Conservation (phyloP, 2,888 invertebrate species). For the Lithophane socia region DNA sequence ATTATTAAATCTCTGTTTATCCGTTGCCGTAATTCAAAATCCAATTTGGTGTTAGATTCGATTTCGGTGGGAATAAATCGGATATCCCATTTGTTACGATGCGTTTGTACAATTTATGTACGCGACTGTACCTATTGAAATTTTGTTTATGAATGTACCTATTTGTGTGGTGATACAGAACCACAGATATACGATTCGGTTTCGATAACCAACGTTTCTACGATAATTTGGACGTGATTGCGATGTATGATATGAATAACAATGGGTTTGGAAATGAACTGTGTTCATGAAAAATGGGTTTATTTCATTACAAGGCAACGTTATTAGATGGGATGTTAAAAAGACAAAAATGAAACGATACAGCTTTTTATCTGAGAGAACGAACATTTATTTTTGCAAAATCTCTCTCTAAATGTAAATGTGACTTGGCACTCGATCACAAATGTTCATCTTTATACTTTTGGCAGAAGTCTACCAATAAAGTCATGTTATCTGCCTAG, state of each 20-base stretch:
- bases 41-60: conserved; percentile 85
- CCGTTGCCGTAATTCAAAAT: conserved; percentile 83
- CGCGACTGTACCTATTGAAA: conserved; percentile 75
- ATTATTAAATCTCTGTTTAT: conserved; percentile 76
- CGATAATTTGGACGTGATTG: conserved; percentile 52
- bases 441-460: conserved; percentile 13
- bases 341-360: not conserved
- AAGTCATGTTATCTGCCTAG: not conserved
- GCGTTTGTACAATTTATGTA: conserved; percentile 78
- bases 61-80: conserved; percentile 83
- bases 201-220: conserved; percentile 49
- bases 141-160: conserved; percentile 71
- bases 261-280: conserved; percentile 27
- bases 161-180: conserved; percentile 46
- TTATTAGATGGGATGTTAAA: not conserved
- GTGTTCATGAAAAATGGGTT: conserved; percentile 1
- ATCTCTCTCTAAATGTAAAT: conserved; percentile 38
- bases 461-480: conserved; percentile 15
- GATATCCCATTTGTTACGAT: conserved; percentile 81
- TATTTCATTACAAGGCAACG: not conserved
- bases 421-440: conserved; percentile 27
- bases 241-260: conserved; percentile 46
- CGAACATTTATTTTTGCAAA: not conserved
- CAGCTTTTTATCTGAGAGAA: not conserved
- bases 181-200: conserved; percentile 51